These are phyloP conservation scores for Todiramphus chloris DNA, from an alignment of 2,113 vertebrate genomes.

Conservation along the genomic window DNA sequence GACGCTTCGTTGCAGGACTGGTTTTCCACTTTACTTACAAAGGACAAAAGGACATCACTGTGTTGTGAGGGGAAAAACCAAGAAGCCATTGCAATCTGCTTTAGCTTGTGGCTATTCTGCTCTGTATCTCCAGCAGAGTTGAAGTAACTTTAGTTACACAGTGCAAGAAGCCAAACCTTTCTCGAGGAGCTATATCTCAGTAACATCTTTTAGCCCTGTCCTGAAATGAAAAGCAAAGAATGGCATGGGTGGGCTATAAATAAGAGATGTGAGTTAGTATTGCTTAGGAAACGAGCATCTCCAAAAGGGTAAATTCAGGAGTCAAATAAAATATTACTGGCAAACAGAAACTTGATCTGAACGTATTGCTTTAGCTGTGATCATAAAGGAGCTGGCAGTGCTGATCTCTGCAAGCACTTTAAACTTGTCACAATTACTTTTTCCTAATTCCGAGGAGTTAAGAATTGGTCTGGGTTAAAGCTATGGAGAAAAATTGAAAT, in stretches of 20 bases:
- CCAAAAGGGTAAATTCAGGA: background rate
- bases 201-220: background rate
- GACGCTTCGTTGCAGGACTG: background rate
- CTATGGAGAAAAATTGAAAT: background rate
- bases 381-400: background rate
- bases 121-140: background rate
- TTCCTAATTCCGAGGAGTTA: background rate
- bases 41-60: background rate
- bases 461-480: background rate
- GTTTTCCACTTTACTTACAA: constrained; percentile 46
- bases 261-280: background rate
- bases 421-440: background rate
- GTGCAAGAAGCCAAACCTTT: background rate
- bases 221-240: background rate
- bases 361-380: background rate
- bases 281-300: constrained; percentile 21
- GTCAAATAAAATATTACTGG: background rate
- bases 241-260: background rate
- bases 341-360: constrained; percentile 19
- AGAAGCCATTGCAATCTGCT: background rate
- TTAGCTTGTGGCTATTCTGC: background rate
- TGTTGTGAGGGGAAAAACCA: background rate
- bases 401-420: background rate
- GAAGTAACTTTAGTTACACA: background rate
- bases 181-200: constrained; percentile 22